Evolutionary conservation across 2,888 invertebrate genomes (phyloP).

Genomic region (Yponomeuta cagnagella): DNA sequence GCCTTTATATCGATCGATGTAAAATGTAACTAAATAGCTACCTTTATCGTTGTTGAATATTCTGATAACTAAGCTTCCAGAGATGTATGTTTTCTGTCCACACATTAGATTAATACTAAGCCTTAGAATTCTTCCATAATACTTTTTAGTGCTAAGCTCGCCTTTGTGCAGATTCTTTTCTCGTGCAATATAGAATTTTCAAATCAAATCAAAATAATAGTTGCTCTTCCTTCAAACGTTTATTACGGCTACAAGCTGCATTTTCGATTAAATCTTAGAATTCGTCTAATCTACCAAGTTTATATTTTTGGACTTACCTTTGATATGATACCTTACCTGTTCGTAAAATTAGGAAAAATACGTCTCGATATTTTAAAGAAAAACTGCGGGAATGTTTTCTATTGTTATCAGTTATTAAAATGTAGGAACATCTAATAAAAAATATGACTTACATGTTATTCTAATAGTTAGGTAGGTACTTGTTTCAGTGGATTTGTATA

Average conservation of each 20-base stretch:
- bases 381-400: neutral
- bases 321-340: neutral
- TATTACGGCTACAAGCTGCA: neutral
- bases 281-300: neutral
- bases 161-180: too few species aligned
- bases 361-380: neutral
- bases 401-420: neutral
- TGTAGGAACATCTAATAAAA: neutral
- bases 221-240: neutral
- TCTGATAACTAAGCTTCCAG: neutral
- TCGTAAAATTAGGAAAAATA: neutral
- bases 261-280: neutral
- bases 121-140: neutral
- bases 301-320: neutral
- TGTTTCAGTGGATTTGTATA: neutral
- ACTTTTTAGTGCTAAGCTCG: neutral
- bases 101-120: neutral
- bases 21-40: neutral
- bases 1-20: neutral
- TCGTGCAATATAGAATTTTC: too few species aligned
- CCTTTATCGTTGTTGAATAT: neutral
- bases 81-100: neutral
- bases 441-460: neutral
- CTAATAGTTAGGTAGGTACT: neutral
- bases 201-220: neutral